Conservation (phyloP, 2,888 invertebrate species). For the Leptura quadrifasciata region DNA sequence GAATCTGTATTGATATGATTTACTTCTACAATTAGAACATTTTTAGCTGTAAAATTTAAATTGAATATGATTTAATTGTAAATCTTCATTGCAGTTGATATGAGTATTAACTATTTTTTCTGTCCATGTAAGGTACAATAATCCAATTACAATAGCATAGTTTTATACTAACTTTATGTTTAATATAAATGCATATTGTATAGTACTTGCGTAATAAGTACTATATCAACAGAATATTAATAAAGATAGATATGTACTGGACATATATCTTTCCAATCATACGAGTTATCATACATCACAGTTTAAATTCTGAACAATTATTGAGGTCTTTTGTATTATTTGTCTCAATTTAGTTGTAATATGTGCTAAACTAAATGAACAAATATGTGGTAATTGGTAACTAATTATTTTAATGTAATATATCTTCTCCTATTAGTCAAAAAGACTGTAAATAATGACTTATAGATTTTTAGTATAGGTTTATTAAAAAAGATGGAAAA, state of each 20-base stretch:
- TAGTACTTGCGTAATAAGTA: neutral
- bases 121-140: neutral
- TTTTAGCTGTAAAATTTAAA: neutral
- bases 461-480: conserved; percentile 29
- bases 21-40: too few species aligned
- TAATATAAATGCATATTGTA: conserved; percentile 1
- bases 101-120: neutral
- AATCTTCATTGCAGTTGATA: neutral
- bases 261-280: neutral
- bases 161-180: conserved; percentile 3
- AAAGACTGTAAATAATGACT: conserved; percentile 33
- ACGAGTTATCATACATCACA: neutral
- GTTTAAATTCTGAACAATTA: neutral
- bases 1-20: too few species aligned
- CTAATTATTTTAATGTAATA: conserved; percentile 8
- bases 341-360: neutral
- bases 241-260: neutral
- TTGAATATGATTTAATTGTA: neutral
- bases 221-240: neutral
- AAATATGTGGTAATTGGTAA: conserved; percentile 10
- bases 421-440: conserved; percentile 20
- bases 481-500: conserved; percentile 4
- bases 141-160: neutral
- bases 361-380: neutral
- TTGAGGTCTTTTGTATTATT: neutral